Conservation (phyloP, 2,113 vertebrate species). For the Saguinus midas region DNA sequence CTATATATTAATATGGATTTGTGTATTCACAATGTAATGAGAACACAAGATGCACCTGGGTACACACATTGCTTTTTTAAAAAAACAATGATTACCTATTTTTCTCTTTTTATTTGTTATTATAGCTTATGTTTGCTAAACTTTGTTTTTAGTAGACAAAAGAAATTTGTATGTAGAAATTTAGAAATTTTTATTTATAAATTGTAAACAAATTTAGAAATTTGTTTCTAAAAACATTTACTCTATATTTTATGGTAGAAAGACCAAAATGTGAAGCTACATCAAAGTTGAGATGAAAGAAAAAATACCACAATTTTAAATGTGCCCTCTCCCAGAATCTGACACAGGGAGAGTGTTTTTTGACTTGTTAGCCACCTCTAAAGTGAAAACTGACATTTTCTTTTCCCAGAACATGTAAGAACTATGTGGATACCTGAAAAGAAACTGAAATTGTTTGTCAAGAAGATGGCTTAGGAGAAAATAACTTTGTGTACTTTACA, state of each 20-base stretch:
- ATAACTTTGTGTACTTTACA: not conserved
- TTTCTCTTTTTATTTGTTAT: not conserved
- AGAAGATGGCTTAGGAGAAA: not conserved
- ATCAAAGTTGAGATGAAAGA: not conserved
- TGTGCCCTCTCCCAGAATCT: not conserved
- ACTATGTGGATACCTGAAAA: not conserved
- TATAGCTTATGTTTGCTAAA: not conserved
- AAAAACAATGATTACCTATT: not conserved
- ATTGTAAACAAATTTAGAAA: too few relatives aligned
- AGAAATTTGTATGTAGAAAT: not conserved
- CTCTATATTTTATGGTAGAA: not conserved
- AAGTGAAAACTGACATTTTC: not conserved
- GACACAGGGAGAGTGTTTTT: not conserved
- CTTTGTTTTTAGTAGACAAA: not conserved
- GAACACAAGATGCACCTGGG: not conserved
- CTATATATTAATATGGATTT: not conserved
- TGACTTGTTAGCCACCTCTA: not conserved
- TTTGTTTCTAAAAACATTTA: not conserved
- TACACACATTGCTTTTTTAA: not conserved
- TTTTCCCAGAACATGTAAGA: not conserved
- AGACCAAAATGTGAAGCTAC: not conserved
- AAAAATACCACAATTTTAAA: not conserved
- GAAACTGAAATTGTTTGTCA: not conserved
- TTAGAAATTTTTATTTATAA: too few relatives aligned
- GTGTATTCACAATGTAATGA: not conserved